Evolutionary conservation across 2,797 vertebrate species (phyloP).

Genomic region (Petrocephalus schoutedeni): DNA sequence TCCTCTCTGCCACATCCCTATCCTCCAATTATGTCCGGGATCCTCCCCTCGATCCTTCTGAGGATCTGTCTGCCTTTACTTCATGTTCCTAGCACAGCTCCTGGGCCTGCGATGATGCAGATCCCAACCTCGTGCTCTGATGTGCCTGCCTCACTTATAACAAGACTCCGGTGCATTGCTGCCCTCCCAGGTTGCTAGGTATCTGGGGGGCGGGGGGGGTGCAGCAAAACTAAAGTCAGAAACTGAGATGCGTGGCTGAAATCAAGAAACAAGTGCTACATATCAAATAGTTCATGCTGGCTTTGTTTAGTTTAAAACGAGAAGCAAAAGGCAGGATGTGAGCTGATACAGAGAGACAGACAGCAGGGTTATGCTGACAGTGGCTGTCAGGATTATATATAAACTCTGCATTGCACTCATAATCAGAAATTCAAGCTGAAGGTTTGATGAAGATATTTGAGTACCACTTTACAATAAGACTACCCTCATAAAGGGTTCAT

Average conservation of each 20-base stretch:
- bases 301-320: neutral
- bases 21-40: neutral
- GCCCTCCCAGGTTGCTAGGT: neutral
- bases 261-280: neutral
- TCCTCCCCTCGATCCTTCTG: neutral
- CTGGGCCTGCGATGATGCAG: neutral
- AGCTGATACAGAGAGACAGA: neutral
- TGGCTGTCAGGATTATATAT: neutral
- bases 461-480: neutral
- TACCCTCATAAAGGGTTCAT: neutral
- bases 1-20: neutral
- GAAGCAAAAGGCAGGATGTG: neutral
- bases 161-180: neutral
- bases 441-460: neutral
- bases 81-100: neutral
- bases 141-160: neutral
- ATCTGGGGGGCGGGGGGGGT: neutral
- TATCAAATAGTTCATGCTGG: neutral
- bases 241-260: neutral
- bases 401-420: neutral
- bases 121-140: neutral
- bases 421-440: neutral
- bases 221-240: neutral
- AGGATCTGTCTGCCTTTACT: neutral
- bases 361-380: neutral